Evolutionary conservation across 2,797 vertebrate genomes (phyloP), one percentile per base, ranked within the genome.

Genomic region (Oceanodroma leucorhoa): DNA sequence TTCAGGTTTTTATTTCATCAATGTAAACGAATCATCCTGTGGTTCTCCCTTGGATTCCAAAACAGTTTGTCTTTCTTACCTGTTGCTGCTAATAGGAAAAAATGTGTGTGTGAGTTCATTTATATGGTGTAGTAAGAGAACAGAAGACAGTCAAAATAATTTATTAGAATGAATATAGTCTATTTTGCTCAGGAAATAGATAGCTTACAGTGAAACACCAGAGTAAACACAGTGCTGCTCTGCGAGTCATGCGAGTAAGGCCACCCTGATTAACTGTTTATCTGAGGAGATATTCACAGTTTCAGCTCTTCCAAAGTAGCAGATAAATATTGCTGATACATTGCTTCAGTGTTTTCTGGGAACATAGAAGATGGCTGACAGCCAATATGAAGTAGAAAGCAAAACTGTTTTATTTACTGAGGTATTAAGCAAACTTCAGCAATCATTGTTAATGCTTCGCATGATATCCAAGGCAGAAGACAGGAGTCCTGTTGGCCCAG

Each of bases 361-460:
- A 94, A 7, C 53, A 57, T 2, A 67, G 61, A 81, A 19, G 0
- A 13, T 83, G 91, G 83, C 91, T 91, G 87, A 53, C 69, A 94
- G 91, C 87, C 82, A 83, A 40, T 40, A 30, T 27, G 65, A 86
- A 91, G 76, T 46, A 91, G 83, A 83, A 93, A 46, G 53, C 92
- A 86, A 92, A 96, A 78, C 64, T 73, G 11, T 6, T 90, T 95
- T 89, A 88, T 95, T 94, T 93, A 75, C 82, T 72, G 82, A 91
- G 72, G 76, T 91, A 88, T 94, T 93, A 92, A 88, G 61, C 24
- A 91, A 96, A 92, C 79, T 85, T 95, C 41, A 61, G 83, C 76
- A 90, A 54, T 70, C 57, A 22, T 65, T 83, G 72, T 91, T 96
- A 93, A 92, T 86, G 40, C 61, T 65, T 94, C 88, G 94, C 82